Evolutionary conservation across 2,113 vertebrate species (phyloP).

Genomic region (Barbus barbus): DNA sequence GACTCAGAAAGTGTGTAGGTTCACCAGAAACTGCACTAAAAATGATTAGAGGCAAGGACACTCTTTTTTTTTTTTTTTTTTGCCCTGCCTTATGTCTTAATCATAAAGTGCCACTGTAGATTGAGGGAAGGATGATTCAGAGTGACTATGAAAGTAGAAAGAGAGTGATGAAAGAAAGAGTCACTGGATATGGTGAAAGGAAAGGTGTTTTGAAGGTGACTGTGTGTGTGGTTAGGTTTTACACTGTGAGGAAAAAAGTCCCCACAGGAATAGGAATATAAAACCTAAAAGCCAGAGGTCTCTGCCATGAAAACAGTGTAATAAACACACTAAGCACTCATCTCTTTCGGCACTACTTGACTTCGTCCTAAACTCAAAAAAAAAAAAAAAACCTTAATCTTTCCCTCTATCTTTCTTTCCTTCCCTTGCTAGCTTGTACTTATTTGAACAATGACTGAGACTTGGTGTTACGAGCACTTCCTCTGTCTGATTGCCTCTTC

Average conservation of each 20-base stretch:
- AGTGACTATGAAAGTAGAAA: slow-evolving; percentile 13
- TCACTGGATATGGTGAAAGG: not conserved
- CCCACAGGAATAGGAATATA: not conserved
- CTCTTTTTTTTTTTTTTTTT: not conserved
- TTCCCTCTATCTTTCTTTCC: no score
- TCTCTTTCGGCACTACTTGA: no score
- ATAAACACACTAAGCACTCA: not conserved
- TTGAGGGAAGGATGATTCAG: slow-evolving; percentile 23
- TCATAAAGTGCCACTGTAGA: slow-evolving; percentile 11
- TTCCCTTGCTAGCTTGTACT: no score
- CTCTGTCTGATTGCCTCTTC: no score
- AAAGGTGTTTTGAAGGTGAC: slow-evolving; percentile 37
- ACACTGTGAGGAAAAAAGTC: not conserved
- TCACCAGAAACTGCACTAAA: not conserved
- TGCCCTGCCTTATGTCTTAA: slow-evolving; percentile 7
- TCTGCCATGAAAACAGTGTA: not conserved
- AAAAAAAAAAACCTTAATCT: no score
- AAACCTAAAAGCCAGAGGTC: not conserved
- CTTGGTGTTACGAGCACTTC: no score
- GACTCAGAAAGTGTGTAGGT: not conserved
- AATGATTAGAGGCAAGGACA: slow-evolving; percentile 19
- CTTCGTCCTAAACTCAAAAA: no score
- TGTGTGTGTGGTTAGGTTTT: slow-evolving; percentile 15
- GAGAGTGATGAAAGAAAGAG: not conserved
- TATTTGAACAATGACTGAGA: no score